Evolutionary conservation across 1,140 invertebrate species (phyloP), one percentile per base, ranked within the genome.

Genomic region (Papilio dardanus): DNA sequence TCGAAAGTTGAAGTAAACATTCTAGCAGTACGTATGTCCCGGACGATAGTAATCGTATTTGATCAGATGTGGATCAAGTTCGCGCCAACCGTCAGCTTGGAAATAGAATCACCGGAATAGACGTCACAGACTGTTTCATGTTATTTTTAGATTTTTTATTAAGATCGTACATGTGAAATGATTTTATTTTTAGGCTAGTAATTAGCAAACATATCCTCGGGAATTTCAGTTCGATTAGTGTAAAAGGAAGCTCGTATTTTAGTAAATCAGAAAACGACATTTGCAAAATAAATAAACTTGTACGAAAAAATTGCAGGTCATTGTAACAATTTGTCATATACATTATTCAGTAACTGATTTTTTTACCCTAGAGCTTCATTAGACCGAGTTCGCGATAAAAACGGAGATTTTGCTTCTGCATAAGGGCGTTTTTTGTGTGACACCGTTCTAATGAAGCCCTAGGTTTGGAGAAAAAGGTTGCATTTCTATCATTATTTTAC

Each of bases 1-100:
- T 28, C 24, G 12, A 28, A 28, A 28, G 24, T 14, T 16, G 54
- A 28, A 62, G 24, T 62, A 62, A 62, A 62, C 54, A 62, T 8
- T 5, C 54, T 28, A 12, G 1, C 6, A 62, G 30, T 62, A 16
- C 21, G 24, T 62, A 12, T 24, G 21, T 28, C 54, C 21, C 10
- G 12, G 54, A 62, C 24, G 54, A 62, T 62, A 10, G 54, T 30
- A 62, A 62, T 62, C 24, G 10, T 62, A n/a, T 62, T 62, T 62
- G 54, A 62, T 62, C 54, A 62, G 54, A 62, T 62, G 54, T 62
- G 54, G 54, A 24, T 62, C 54, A 62, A 62, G 54, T 62, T 30
- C 54, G 54, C 54, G 54, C 2, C 54, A 62, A 24, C 10, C 24
- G 10, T 62, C 21, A 12, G 12, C 12, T 10, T 28, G 24, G 24